phyloP scores from a whole-genome alignment of 92 coral and sea anemone species.

The Paragorgia papillata region DNA sequence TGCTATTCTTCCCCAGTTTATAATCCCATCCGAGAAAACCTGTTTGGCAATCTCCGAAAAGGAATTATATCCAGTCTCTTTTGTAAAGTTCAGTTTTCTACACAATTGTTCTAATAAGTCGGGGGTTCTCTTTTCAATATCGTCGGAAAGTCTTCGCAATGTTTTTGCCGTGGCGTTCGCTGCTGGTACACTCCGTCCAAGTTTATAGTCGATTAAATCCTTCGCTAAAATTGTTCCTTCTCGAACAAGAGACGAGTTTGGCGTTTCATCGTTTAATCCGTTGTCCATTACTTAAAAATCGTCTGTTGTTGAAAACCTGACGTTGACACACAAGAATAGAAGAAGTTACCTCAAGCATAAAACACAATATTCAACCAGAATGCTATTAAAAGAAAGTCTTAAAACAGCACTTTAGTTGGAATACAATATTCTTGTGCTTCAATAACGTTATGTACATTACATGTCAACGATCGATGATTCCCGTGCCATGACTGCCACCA shows the following conservation, averaged over 20 bases:
- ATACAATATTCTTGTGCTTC: too few species aligned
- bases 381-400: too few species aligned
- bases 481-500: too few species aligned
- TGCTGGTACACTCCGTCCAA: slow-evolving; percentile 78
- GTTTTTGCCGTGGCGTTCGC: slow-evolving; percentile 79
- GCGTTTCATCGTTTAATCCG: slow-evolving; percentile 8
- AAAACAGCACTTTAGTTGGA: too few species aligned
- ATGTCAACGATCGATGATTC: too few species aligned
- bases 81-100: slow-evolving; percentile 78
- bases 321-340: too few species aligned
- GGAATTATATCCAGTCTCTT: slow-evolving; percentile 85
- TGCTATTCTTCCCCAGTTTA: slow-evolving; percentile 97
- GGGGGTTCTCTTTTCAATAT: slow-evolving; percentile 91
- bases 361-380: too few species aligned
- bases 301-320: neutral
- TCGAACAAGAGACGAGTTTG: neutral
- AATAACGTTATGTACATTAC: too few species aligned
- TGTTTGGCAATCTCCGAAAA: slow-evolving; percentile 94
- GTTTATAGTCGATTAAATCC: slow-evolving; percentile 89
- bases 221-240: slow-evolving; percentile 63
- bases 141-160: slow-evolving; percentile 92
- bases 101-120: slow-evolving; percentile 83
- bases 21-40: slow-evolving; percentile 91
- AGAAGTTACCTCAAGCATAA: too few species aligned
- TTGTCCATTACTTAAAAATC: slow-evolving; percentile 3